Percentiles rank a stretch among this genome's conserved stretches.
Conservation (phyloP, 2,797 vertebrate species). For the Danio albolineatus region DNA sequence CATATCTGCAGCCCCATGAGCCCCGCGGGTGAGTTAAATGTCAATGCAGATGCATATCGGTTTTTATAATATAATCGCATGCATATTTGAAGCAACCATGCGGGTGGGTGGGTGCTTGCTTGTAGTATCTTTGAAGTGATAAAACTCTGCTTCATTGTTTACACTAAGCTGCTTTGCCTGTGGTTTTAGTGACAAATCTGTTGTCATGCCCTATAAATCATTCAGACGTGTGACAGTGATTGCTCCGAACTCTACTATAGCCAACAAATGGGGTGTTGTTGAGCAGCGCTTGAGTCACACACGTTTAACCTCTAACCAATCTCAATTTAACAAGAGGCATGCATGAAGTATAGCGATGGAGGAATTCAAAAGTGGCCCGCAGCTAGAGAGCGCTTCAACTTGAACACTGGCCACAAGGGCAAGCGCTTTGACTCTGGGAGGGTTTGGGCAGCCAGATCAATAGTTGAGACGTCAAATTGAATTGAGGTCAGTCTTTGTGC, state of each 20-base stretch:
- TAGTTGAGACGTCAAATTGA: constrained; percentile 79
- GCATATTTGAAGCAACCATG: neutral
- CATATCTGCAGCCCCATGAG: constrained; percentile 69
- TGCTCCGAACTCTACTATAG: constrained; percentile 65
- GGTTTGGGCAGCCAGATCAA: constrained; percentile 70
- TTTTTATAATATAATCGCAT: constrained; percentile 21
- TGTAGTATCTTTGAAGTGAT: neutral
- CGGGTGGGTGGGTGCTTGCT: neutral
- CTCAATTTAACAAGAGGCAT: constrained; percentile 73
- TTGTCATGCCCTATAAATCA: constrained; percentile 75
- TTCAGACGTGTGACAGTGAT: constrained; percentile 73
- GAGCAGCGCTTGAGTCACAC: constrained; percentile 69
- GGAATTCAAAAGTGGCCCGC: constrained; percentile 38
- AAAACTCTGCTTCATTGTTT: constrained; percentile 3
- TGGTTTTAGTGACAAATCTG: constrained; percentile 74
- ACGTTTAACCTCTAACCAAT: constrained; percentile 74
- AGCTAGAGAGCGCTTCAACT: constrained; percentile 60
- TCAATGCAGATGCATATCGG: constrained; percentile 22
- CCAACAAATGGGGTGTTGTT: constrained; percentile 68
- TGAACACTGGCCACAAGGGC: constrained; percentile 70
- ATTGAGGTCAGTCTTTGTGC: constrained; percentile 82
- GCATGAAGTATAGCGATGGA: constrained; percentile 59
- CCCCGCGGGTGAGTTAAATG: constrained; percentile 56
- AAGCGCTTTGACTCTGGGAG: constrained; percentile 66
- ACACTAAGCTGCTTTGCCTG: constrained; percentile 51